phyloP scores from a whole-genome alignment of 2,888 invertebrate species.

The Drosophila dives region DNA sequence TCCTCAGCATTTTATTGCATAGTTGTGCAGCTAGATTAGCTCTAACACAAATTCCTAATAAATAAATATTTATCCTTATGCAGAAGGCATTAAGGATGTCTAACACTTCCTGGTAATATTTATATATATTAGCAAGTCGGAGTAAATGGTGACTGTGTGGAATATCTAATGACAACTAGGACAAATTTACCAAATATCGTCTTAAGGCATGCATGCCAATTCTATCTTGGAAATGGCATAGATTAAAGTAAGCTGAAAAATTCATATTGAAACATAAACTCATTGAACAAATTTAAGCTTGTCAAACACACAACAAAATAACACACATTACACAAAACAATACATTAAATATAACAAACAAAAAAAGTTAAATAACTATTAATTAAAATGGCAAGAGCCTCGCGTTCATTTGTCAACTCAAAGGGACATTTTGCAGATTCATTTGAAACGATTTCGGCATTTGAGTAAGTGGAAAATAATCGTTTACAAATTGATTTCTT shows the following conservation, averaged over 20 bases:
- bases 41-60: slow-evolving; percentile 17
- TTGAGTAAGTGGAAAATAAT: not conserved
- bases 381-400: not conserved
- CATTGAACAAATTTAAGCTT: not conserved
- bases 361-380: not conserved
- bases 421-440: not conserved
- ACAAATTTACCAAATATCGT: not conserved
- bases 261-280: not conserved
- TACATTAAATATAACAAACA: not conserved
- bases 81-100: not conserved
- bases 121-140: not conserved
- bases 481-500: not conserved
- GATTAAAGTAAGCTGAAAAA: not conserved
- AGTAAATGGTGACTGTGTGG: not conserved
- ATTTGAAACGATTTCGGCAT: not conserved
- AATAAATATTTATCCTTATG: not conserved
- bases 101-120: too few species aligned
- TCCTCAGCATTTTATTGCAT: slow-evolving; percentile 11
- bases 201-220: too few species aligned
- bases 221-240: not conserved
- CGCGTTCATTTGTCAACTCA: not conserved
- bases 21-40: slow-evolving; percentile 11
- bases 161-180: too few species aligned
- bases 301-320: not conserved
- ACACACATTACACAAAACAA: not conserved